Base-by-base conservation (phyloP, 2,888 invertebrate species). In the Boloria selene region DNA sequence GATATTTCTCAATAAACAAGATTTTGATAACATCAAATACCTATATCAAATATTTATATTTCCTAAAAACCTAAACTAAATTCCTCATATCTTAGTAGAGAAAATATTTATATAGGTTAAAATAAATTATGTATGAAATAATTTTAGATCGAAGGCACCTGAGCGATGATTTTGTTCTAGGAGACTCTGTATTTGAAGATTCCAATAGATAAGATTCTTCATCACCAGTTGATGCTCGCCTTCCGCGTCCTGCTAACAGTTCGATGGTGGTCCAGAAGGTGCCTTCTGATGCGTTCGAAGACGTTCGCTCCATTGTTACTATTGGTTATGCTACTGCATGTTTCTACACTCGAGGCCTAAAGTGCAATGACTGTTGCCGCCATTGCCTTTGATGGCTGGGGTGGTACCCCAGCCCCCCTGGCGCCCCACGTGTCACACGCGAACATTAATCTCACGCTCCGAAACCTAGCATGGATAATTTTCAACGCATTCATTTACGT, bases 221-320 rank as follows among this genome's bases (percentile, higher is more conserved):
- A 51, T 93, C 93, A 31, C 85, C 84, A n/a, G 88, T 85, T 4
- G 92, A 91, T 49, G 90, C 82, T 63, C 93, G 86, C 65, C 92
- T 84, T 53, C 93, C 93, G 10, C 90, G 87, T 44, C 89, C 93
- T 16, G 94, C 93, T 17, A 95, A 86, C 47, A 94, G 86, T 69
- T 94, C 94, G 68, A 95, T 93, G n/a, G 94, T 94, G 58, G 93
- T 93, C 94, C 94, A 94, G 79, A 95, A 94, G 50, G 88, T 85
- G 58, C 93, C 89, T 67, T 90, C 93, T 10, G 91, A 88, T 45
- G 93, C 81, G 75, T 81, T 88, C 58, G 92, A 92, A 61, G 86
- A 80, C 49, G 83, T 78, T 58, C 90, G 85, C 75, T 90, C 86
- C 92, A 92, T 91, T 73, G 71, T 77, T 69, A 70, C 71, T 79